Base-by-base conservation (phyloP, 2,888 invertebrate genomes). In the Parascotia fuliginaria region DNA sequence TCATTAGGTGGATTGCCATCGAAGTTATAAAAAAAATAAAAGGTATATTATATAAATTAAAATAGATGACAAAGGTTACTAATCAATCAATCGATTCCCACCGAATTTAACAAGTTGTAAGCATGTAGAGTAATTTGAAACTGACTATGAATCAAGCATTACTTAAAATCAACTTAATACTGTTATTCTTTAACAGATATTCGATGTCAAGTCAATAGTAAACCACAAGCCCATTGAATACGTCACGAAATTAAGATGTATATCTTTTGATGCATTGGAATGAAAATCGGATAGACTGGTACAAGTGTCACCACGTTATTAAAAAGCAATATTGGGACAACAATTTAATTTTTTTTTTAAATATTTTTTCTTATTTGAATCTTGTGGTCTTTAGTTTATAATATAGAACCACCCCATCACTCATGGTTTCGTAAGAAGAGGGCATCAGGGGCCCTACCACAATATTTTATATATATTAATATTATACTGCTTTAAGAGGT, bases 211-310 rank as follows among this genome's bases (percentile, higher is more conserved):
- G 67, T 70, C 64, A 64, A 60, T 64, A 56, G 60, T 60, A 58
- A 63, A 64, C 64, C 67, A 60, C 67, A 58, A 44, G 55, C 46
- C 39, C 67, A 68, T 40, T 70, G 67, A 60, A 60, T 67, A 45
- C 57, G 72, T 72, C 74, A 73, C 63, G 70, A 70, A 75, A 70
- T 59, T 67, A 62, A 70, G 70, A 75, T 64, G 57, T 70, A 58
- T 70, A 69, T 72, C 59, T 65, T 61, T 52, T 66, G 69, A 72
- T 62, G 42, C 57, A 64, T 68, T 64, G 61, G 42, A 68, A 70
- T 63, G 36, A 55, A 61, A 51, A 66, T 66, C 43, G 53, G 47
- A 49, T 27, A 22, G 47, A 62, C 48, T 57, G 42, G 42, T 41
- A 24, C 7, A 37, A 27, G 15, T 12, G 13, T 12, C 9, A 13